Conservation (phyloP, 2,888 invertebrate genomes). For the Phaonia tiefii region DNA sequence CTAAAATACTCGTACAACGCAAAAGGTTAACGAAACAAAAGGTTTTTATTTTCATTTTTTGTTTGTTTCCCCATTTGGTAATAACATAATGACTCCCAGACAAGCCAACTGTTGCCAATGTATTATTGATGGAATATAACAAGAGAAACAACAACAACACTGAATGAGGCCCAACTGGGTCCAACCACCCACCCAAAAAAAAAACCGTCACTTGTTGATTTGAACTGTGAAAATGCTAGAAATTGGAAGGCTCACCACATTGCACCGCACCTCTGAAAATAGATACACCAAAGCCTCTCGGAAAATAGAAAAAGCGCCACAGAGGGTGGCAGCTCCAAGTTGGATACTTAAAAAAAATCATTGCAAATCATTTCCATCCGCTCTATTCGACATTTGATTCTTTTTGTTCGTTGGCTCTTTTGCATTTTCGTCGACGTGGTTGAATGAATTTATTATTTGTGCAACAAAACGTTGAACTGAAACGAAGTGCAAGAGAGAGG, state of each 20-base stretch:
- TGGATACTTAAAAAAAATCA: no score
- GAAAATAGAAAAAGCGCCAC: no score
- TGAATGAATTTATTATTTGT: no score
- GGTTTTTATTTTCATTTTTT: not conserved
- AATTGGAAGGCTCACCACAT: constrained; percentile 52
- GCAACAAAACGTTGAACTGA: no score
- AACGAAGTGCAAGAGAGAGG: no score
- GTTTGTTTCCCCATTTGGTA: no score
- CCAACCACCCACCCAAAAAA: constrained; percentile 17
- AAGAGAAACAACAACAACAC: not conserved
- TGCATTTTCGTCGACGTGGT: no score
- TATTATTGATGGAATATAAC: not conserved
- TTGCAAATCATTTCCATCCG: no score
- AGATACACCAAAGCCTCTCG: no score
- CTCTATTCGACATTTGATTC: constrained; percentile 15
- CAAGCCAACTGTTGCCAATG: no score
- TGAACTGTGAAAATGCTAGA: constrained; percentile 55
- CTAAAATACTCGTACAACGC: not conserved
- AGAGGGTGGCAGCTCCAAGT: no score
- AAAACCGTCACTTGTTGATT: constrained; percentile 62
- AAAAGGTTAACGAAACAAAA: constrained; percentile 21
- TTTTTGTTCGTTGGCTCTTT: not conserved
- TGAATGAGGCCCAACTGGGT: not conserved
- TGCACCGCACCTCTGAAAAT: constrained; percentile 4
- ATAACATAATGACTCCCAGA: constrained; percentile 3